A percentile compares a stretch with the other conserved stretches of the same genome.
Conservation (phyloP, 2,113 vertebrate species). For the Microcebus jonahi region DNA sequence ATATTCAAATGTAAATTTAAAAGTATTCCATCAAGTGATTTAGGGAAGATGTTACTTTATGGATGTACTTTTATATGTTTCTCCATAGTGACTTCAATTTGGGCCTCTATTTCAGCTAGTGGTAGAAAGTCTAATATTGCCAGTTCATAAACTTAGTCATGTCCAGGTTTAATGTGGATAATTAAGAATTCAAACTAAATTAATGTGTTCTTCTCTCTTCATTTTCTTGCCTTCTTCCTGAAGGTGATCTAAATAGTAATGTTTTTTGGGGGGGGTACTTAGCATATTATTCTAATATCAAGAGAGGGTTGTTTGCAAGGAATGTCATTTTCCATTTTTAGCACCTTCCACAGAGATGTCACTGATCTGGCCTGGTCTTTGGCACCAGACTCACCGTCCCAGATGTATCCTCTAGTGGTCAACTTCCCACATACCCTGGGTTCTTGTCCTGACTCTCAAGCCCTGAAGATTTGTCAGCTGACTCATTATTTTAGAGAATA, state of each 20-base stretch:
- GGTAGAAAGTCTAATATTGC: neutral
- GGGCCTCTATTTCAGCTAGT: neutral
- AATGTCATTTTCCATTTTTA: neutral
- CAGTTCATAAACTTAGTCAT: neutral
- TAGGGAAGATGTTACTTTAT: neutral
- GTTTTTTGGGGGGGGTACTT: too few relatives aligned
- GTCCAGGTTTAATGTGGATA: neutral
- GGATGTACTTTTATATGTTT: neutral
- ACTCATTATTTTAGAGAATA: neutral
- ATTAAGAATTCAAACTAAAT: neutral
- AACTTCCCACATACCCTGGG: neutral
- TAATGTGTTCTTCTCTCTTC: neutral
- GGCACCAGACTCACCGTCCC: neutral
- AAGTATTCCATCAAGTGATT: neutral
- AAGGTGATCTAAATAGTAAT: neutral
- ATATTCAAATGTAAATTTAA: neutral
- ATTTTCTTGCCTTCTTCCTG: neutral
- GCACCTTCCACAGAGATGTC: neutral
- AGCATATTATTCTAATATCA: neutral
- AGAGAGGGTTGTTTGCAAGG: neutral
- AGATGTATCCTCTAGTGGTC: neutral
- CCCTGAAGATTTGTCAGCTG: neutral
- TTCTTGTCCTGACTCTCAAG: neutral
- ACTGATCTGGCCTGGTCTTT: neutral
- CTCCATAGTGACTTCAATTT: neutral